Conservation (phyloP, 1,140 invertebrate genomes). For the Drosophila bocqueti region DNA sequence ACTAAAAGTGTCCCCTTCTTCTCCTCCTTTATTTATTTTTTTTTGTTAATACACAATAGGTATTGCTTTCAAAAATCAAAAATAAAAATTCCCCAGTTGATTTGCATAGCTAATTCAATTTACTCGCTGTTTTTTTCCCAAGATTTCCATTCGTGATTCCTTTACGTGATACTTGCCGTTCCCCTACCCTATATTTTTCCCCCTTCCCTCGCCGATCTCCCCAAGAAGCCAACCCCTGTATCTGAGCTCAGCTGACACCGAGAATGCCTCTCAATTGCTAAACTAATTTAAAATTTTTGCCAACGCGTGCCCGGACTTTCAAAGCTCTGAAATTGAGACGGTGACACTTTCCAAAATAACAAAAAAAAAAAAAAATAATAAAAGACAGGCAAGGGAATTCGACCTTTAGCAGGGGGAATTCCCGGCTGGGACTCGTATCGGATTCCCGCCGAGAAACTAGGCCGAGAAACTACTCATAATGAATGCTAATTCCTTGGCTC, state of each 20-base stretch:
- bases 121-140: conserved; percentile 29
- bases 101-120: conserved; percentile 78
- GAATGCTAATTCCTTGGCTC: conserved; percentile 68
- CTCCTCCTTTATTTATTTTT: neutral
- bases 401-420: conserved; percentile 58
- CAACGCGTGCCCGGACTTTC: conserved; percentile 59
- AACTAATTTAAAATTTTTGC: conserved; percentile 78
- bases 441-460: conserved; percentile 43
- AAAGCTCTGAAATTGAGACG: conserved; percentile 60
- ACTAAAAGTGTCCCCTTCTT: neutral
- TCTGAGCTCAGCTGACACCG: conserved; percentile 39
- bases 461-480: conserved; percentile 63
- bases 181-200: neutral
- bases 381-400: neutral
- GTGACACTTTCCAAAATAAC: conserved; percentile 30
- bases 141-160: conserved; percentile 59
- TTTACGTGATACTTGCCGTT: conserved; percentile 14
- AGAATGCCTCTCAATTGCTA: conserved; percentile 71
- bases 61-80: conserved; percentile 53
- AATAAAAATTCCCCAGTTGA: conserved; percentile 32
- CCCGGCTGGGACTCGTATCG: conserved; percentile 5
- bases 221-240: conserved; percentile 7
- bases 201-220: neutral
- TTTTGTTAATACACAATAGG: conserved; percentile 10
- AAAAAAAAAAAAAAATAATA: neutral